A percentile compares a stretch with the other conserved stretches of the same genome.
These are phyloP conservation scores for Chascanopsetta lugubris DNA, from an alignment of 2,113 vertebrate species.

Conservation along the genomic window DNA sequence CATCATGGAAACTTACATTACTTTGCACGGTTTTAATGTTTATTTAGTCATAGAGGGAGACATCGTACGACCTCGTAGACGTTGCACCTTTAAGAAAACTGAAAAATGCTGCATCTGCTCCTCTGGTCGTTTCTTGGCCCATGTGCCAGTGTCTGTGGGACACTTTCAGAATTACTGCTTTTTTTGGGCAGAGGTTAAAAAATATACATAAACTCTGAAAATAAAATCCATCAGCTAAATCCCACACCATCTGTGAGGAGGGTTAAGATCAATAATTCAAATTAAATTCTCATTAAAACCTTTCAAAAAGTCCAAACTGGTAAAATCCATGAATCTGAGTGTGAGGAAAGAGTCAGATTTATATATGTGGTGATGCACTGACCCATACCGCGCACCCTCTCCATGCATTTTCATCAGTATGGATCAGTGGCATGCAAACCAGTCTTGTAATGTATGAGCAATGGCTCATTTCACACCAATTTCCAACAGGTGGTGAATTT, in stretches of 20 bases:
- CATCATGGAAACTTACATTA: too few relatives aligned
- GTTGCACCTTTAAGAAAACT: too few relatives aligned
- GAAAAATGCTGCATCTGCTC: too few relatives aligned
- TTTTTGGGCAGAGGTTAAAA: neutral
- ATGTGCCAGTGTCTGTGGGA: too few relatives aligned
- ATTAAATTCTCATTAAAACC: neutral
- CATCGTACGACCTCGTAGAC: too few relatives aligned
- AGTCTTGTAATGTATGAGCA: constrained; percentile 1
- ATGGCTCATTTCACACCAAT: constrained; percentile 28
- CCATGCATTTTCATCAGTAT: neutral
- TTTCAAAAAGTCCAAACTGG: neutral
- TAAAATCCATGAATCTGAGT: neutral
- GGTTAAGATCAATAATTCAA: neutral
- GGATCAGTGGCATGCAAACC: neutral
- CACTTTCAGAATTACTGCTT: too few relatives aligned
- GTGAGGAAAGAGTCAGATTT: neutral
- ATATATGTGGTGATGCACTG: neutral
- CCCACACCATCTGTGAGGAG: neutral
- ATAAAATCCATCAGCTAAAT: neutral
- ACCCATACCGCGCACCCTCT: neutral
- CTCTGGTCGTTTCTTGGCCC: too few relatives aligned
- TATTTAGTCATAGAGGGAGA: too few relatives aligned
- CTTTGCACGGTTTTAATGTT: too few relatives aligned
- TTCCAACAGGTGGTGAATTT: constrained; percentile 9
- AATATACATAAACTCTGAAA: neutral